These are phyloP conservation scores for Sebastolobus altivelis DNA, from an alignment of 2,797 vertebrate species.

Conservation along the genomic window DNA sequence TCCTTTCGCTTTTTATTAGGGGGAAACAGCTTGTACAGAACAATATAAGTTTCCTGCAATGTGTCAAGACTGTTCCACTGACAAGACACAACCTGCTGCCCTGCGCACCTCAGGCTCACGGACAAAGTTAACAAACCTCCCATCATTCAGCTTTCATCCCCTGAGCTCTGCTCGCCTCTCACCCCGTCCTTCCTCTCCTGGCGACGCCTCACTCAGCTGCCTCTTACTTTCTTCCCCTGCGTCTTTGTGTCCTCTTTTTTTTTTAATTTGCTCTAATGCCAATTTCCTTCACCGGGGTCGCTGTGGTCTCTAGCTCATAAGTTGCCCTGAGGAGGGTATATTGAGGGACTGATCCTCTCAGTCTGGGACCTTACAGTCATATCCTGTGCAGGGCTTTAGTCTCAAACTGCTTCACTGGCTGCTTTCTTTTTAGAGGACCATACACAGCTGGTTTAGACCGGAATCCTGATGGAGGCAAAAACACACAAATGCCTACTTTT, in stretches of 20 bases:
- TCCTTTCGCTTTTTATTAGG: conserved; percentile 53
- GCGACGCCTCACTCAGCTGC: conserved; percentile 48
- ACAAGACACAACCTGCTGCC: conserved; percentile 65
- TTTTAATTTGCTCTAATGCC: conserved; percentile 67
- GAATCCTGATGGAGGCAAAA: conserved; percentile 40
- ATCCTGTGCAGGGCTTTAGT: conserved; percentile 80
- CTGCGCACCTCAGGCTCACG: conserved; percentile 42
- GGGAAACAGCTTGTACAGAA: conserved; percentile 82
- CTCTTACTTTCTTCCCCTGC: conserved; percentile 52
- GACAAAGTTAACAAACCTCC: conserved; percentile 43
- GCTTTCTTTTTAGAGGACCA: conserved; percentile 59
- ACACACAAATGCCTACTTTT: neutral
- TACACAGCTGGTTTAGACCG: conserved; percentile 60
- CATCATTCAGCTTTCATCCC: conserved; percentile 50
- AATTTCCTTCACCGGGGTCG: conserved; percentile 74
- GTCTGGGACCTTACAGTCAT: conserved; percentile 81
- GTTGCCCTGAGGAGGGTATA: conserved; percentile 76
- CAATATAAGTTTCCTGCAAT: conserved; percentile 83
- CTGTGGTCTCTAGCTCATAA: conserved; percentile 72
- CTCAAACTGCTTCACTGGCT: conserved; percentile 58
- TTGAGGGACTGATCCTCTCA: conserved; percentile 81
- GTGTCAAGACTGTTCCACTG: conserved; percentile 64
- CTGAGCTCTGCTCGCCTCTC: conserved; percentile 42
- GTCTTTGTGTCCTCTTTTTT: conserved; percentile 53
- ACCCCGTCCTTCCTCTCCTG: conserved; percentile 63